These are phyloP conservation scores for Sarcophaga caerulescens DNA, from an alignment of 2,888 invertebrate species.

Conservation along the genomic window DNA sequence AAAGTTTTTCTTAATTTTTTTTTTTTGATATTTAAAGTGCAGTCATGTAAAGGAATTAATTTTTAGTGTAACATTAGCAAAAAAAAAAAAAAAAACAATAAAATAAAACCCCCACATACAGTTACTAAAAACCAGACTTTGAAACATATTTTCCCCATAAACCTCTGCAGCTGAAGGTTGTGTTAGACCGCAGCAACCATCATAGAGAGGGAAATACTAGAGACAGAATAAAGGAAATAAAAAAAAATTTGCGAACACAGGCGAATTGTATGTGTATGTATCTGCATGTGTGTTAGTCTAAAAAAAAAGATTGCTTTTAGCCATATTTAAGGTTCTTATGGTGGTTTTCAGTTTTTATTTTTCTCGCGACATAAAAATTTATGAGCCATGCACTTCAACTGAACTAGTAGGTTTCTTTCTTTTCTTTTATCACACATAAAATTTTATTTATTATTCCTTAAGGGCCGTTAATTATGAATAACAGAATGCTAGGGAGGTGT, in stretches of 20 bases:
- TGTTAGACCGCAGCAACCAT: not conserved
- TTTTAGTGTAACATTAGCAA: too few relatives aligned
- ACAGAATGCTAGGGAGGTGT: not conserved
- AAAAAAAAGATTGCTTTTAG: not conserved
- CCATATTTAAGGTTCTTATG: not conserved
- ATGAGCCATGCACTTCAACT: conserved; percentile 41
- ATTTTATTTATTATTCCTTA: conserved; percentile 5
- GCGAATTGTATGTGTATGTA: too few relatives aligned
- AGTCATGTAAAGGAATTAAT: too few relatives aligned
- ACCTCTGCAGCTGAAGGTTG: not conserved
- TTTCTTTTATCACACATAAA: not conserved
- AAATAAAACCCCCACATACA: too few relatives aligned
- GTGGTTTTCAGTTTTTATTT: not conserved
- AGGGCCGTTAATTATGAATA: conserved; percentile 1
- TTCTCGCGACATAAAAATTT: conserved; percentile 46
- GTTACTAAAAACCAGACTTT: too few relatives aligned
- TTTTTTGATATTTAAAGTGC: too few relatives aligned
- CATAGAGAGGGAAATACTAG: not conserved
- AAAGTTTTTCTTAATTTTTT: too few relatives aligned
- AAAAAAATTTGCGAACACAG: not conserved
- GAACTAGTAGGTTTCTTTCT: not conserved
- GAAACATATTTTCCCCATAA: not conserved
- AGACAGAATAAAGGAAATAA: not conserved
- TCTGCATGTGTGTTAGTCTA: too few relatives aligned
- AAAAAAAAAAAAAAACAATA: too few relatives aligned